Percentiles rank a stretch among this genome's conserved stretches.
Evolutionary conservation across 2,888 invertebrate species (phyloP).

Genomic region (Drosophila colorata): DNA sequence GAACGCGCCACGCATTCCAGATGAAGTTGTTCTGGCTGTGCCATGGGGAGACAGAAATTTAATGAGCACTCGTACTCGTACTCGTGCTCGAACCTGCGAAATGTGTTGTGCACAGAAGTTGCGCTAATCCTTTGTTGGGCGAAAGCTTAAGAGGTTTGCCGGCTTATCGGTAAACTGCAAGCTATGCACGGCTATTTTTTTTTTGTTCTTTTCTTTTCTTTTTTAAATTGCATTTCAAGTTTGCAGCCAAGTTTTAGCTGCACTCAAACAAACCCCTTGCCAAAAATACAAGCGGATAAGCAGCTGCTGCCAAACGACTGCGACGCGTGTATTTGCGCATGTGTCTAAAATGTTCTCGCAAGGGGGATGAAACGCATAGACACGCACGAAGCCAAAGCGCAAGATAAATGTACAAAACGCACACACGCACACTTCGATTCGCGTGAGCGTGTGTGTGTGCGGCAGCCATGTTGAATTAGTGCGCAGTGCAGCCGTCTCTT

Average conservation of each 20-base stretch:
- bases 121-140: constrained; percentile 29
- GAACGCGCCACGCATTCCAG: constrained; percentile 73
- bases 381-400: constrained; percentile 2
- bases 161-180: constrained; percentile 40
- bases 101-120: constrained; percentile 2
- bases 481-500: constrained; percentile 31
- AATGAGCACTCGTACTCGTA: constrained; percentile 9
- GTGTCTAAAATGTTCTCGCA: constrained; percentile 23
- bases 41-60: constrained; percentile 3
- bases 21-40: constrained; percentile 47
- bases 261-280: constrained; percentile 47
- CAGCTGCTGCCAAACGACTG: constrained; percentile 45
- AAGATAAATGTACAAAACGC: constrained; percentile 30
- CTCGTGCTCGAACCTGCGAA: constrained; percentile 5
- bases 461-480: constrained; percentile 58
- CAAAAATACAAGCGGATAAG: constrained; percentile 29
- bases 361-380: constrained; percentile 26
- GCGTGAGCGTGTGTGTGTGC: constrained; percentile 7
- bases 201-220: neutral
- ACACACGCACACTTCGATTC: constrained; percentile 4
- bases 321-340: constrained; percentile 60
- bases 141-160: constrained; percentile 6
- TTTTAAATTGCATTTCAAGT: constrained; percentile 58
- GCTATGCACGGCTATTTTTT: constrained; percentile 21
- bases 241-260: constrained; percentile 69